Evolutionary conservation across 2,113 vertebrate genomes (phyloP), one percentile per base, ranked within the genome.

Genomic region (Tringa solitaria): DNA sequence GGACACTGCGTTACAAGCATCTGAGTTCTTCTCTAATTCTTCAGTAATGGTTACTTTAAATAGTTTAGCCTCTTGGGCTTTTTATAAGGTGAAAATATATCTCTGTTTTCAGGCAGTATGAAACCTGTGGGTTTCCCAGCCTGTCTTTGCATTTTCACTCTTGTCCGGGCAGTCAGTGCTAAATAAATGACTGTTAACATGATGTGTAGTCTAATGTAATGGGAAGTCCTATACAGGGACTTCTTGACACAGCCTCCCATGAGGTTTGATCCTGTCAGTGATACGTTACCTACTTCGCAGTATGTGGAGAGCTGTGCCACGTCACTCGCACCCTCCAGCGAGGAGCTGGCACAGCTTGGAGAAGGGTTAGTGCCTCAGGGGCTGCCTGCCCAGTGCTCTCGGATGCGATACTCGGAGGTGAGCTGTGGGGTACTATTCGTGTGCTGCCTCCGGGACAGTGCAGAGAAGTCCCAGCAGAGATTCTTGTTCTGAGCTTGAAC

Each of bases 381-480:
- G 28, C 20, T 33, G 18, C 13, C 2, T 46, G 18, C 15, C 14
- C 37, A 33, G 45, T 12, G 33, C 46, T 22, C 41, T 80, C 2
- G 17, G 30, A 12, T 57, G 45, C 14, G 23, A 4, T 32, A 10
- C 8, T 39, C 0, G 0, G 9, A 67, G n/a, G 12, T 53, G 63
- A 81, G 19, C 41, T 61, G 5, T 27, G 14, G 77, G 14, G 77
- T 35, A 32, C 14, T 43, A 2, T 24, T 76, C 23, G 9, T 41
- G 14, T 79, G 14, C 41, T 35, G 61, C 30, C 39, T 59, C 35
- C 30, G 32, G 45, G 41, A 50, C 43, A 24, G 24, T 24, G 10
- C 33, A 54, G 50, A 45, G 28, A 51, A 72, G 54, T 32, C 51
- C 19, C 64, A 77, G 39, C 39, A 57, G 48, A 79, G 27, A 4